Evolutionary conservation across 2,888 invertebrate species (phyloP), one percentile per base, ranked within the genome.

Genomic region (Agrotis exclamationis): DNA sequence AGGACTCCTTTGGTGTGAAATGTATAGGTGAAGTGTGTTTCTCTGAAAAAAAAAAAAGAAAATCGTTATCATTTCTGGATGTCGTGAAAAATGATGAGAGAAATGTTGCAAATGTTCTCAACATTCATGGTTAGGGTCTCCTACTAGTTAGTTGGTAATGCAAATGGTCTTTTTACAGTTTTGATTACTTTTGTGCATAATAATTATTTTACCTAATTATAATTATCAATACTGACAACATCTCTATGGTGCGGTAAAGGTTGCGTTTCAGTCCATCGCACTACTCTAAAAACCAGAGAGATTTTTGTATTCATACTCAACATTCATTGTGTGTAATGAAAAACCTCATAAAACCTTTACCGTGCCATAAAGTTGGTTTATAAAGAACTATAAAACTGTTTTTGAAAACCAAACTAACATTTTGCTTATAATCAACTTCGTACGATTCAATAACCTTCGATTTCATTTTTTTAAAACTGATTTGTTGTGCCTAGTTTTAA

Each of bases 1-100:
- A 3, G 96, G 96, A 13, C 97, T 97, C 70, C 98, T 96, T 91
- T 97, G 97, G 89, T 98, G 97, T 0, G 98, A 98, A 47, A 99
- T 97, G 92, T 97, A 97, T 2, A 99, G 94, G 76, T 98, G 97
- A 58, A 97, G 90, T 58, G 96, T 96, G 81, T 94, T 95, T 83
- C 87, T 90, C 96, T 96, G 92, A 39, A 91, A 80, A 85, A 53
- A n/a, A 66, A 68, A 50, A 11, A 2, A 22, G 53, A 1, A n/a
- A n/a, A 33, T 47, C 47, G 13, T 13, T 9, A 5, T 20, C 16
- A 24, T 47, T 54, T 6, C 16, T 33, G 7, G 16, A 70, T 57
- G 14, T 50, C 14, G 4, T 28, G 18, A 11, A 20, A 2, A 9
- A 18, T 56, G 14, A 33, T 1, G 11, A 39, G 7, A 28, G 22